phyloP scores from a whole-genome alignment of 2,888 invertebrate genomes.

The Volucella inflata region DNA sequence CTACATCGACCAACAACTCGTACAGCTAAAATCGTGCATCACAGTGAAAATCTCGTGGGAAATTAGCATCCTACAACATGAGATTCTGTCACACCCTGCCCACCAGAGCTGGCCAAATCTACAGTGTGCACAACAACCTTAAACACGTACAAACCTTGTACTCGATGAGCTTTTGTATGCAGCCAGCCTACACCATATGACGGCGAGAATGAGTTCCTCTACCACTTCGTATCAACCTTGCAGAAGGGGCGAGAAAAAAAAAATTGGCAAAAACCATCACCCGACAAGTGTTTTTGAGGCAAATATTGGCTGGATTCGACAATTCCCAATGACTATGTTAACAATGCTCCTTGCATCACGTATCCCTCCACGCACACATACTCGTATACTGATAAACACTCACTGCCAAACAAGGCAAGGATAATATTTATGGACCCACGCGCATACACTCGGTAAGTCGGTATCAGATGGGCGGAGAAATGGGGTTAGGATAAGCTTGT shows the following conservation, averaged over 20 bases:
- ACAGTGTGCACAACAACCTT: conserved; percentile 22
- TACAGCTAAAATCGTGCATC: conserved; percentile 52
- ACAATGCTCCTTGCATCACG: conserved; percentile 64
- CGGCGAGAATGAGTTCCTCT: conserved; percentile 19
- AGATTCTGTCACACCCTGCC: conserved; percentile 52
- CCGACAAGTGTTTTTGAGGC: conserved; percentile 70
- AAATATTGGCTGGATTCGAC: conserved; percentile 70
- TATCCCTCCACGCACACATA: conserved; percentile 13
- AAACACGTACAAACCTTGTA: conserved; percentile 21
- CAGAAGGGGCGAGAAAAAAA: neutral
- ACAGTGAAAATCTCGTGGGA: conserved; percentile 63
- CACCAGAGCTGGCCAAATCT: conserved; percentile 1
- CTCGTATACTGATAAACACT: neutral
- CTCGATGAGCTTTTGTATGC: conserved; percentile 27
- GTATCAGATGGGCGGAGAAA: neutral
- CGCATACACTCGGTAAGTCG: no score
- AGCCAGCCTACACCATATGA: conserved; percentile 26
- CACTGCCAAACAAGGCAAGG: neutral
- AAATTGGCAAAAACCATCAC: conserved; percentile 42
- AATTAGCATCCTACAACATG: conserved; percentile 65
- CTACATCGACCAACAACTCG: neutral
- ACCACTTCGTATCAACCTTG: neutral
- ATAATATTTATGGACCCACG: conserved; percentile 34
- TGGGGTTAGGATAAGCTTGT: conserved; percentile 15
- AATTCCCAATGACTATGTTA: conserved; percentile 74